Base-by-base conservation (phyloP, 1,140 invertebrate species). In the Drosophila jambulina region DNA sequence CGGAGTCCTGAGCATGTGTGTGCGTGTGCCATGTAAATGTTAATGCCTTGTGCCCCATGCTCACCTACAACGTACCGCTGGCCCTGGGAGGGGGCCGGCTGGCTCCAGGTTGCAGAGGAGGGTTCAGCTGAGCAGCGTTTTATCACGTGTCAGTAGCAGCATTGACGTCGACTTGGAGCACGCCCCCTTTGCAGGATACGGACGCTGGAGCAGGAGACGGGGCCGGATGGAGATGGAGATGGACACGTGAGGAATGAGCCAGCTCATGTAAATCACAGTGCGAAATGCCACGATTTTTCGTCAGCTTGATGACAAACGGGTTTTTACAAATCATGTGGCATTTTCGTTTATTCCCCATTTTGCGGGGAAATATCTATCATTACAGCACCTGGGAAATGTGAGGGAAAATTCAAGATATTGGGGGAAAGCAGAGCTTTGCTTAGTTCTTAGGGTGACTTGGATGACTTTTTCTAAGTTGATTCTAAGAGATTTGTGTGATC, bases 71-170 rank as follows among this genome's bases (percentile, higher is more conserved):
- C 76, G 84, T 79, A 70, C 62, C 82, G 57, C 72, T 65, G 40
- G 23, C 60, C 65, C n/a, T 21, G 10, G 29, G 43, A 25, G 21
- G 38, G 51, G 51, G 21, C 9, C 21, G 53, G 34, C 15, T 38
- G 27, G 17, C 21, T 58, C 32, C 51, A 54, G 51, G 32, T 36
- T 54, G 8, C 51, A 10, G 32, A 36, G 51, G 51, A 54, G 65
- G 61, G 81, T 60, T 67, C 61, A 46, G 85, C 56, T 56, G 53
- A 82, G 58, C 75, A 90, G 85, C 85, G 86, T 84, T 88, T 88
- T 85, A 88, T 88, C 85, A 88, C 85, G 85, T 88, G 85, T 88
- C 85, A 88, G 85, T 75, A 82, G 80, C 85, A 88, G 85, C 78
- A 90, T 82, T 63, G 85, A 78, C 78, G 77, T 90, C 70, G 82